These are phyloP conservation scores for Xiphophorus maculatus DNA, from an alignment of 2,113 vertebrate genomes.

Conservation along the genomic window DNA sequence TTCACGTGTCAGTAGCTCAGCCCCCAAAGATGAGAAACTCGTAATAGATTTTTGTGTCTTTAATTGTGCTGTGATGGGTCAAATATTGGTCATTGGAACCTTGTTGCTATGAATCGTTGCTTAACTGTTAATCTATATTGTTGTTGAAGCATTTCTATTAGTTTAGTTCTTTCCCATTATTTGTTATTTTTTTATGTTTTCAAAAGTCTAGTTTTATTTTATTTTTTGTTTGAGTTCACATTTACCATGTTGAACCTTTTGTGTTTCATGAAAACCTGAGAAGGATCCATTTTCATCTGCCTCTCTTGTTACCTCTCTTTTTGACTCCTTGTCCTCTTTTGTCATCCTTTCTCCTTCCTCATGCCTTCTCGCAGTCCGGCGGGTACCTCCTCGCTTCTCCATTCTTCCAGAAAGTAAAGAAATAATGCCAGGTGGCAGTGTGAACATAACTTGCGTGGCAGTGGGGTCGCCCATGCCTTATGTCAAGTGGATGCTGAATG, in stretches of 20 bases:
- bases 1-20: constrained; percentile 53
- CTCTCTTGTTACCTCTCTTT: constrained; percentile 84
- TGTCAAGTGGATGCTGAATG: constrained; percentile 98
- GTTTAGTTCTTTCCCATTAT: constrained; percentile 79
- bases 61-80: constrained; percentile 98
- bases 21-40: constrained; percentile 97
- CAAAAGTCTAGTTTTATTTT: constrained; percentile 60
- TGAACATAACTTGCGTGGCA: constrained; percentile 98
- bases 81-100: constrained; percentile 95
- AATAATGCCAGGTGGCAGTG: constrained; percentile 97
- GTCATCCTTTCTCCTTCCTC: constrained; percentile 76
- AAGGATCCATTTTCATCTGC: constrained; percentile 76
- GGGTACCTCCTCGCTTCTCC: constrained; percentile 97
- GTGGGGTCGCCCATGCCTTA: constrained; percentile 99
- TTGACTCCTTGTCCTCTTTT: constrained; percentile 79
- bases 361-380: constrained; percentile 88
- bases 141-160: constrained; percentile 96
- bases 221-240: constrained; percentile 74
- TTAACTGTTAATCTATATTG: constrained; percentile 97
- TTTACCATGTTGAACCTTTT: constrained; percentile 73
- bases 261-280: constrained; percentile 66
- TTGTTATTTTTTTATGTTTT: constrained; percentile 78
- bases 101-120: constrained; percentile 98
- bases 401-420: constrained; percentile 95
- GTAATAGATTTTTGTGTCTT: constrained; percentile 99